phyloP scores from a whole-genome alignment of 2,797 vertebrate species.

The Sus cebifrons region DNA sequence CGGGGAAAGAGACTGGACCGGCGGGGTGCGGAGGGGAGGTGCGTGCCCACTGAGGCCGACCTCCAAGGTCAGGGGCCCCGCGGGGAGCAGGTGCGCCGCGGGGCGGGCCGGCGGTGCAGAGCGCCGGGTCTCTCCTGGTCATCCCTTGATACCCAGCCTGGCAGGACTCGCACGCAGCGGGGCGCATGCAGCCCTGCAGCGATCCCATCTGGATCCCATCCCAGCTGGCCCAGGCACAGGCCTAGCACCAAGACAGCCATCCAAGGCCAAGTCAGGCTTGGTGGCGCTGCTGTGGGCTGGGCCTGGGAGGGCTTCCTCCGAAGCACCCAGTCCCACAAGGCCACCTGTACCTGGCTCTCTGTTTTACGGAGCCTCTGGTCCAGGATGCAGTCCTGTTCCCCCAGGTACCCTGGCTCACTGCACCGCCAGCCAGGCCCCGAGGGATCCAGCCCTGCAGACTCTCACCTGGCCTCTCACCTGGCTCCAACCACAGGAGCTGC shows the following conservation, averaged over 20 bases:
- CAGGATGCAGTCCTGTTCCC: background rate
- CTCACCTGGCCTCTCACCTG: no score
- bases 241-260: background rate
- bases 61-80: background rate
- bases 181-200: background rate
- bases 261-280: background rate
- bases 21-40: background rate
- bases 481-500: background rate
- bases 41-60: fast-evolving
- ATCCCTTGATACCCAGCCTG: background rate
- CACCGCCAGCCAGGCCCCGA: no score
- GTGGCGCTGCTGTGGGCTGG: background rate
- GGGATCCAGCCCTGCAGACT: background rate
- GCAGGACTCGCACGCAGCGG: background rate
- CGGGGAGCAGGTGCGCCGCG: fast-evolving
- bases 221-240: background rate
- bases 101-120: background rate
- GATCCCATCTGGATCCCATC: background rate
- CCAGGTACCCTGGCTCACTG: fast-evolving
- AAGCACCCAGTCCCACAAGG: background rate
- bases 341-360: background rate
- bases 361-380: background rate
- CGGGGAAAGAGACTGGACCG: background rate
- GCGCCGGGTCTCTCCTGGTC: background rate
- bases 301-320: background rate